These are phyloP conservation scores for Hirtodrosophila alboralis DNA, from an alignment of 2,888 invertebrate genomes.

Conservation along the genomic window DNA sequence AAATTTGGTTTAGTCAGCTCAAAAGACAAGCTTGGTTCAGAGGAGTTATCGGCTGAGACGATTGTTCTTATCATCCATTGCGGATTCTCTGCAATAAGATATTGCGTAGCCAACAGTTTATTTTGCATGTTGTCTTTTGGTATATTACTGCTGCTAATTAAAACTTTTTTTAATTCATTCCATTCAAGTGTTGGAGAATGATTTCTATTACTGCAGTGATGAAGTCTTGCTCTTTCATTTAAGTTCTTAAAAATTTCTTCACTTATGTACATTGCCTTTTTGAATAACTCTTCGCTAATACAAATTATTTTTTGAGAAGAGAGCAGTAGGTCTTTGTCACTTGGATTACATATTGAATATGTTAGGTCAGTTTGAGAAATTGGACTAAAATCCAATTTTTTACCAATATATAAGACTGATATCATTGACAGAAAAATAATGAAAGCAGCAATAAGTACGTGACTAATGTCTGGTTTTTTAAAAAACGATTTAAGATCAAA, in stretches of 20 bases:
- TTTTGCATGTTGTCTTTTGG: slow-evolving; percentile 85
- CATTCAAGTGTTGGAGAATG: slow-evolving; percentile 46
- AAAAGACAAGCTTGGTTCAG: slow-evolving; percentile 83
- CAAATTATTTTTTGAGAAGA: slow-evolving; percentile 85
- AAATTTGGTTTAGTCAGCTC: slow-evolving; percentile 80
- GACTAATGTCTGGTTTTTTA: slow-evolving; percentile 71
- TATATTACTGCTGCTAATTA: slow-evolving; percentile 81
- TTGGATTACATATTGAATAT: slow-evolving; percentile 85
- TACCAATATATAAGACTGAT: slow-evolving; percentile 88
- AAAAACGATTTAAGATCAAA: slow-evolving; percentile 52
- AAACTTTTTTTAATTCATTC: slow-evolving; percentile 47
- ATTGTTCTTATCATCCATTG: slow-evolving; percentile 89
- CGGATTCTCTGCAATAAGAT: slow-evolving; percentile 89
- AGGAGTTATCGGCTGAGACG: slow-evolving; percentile 64
- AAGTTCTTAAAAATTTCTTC: slow-evolving; percentile 88
- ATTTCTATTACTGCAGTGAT: slow-evolving; percentile 73
- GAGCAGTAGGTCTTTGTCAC: slow-evolving; percentile 23
- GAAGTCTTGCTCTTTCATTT: slow-evolving; percentile 85
- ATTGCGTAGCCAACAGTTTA: slow-evolving; percentile 86
- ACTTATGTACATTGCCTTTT: slow-evolving; percentile 87
- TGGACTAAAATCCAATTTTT: slow-evolving; percentile 81
- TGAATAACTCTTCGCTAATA: slow-evolving; percentile 87
- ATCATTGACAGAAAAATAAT: slow-evolving; percentile 88
- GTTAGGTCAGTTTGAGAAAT: slow-evolving; percentile 84
- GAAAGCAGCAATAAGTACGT: slow-evolving; percentile 86